phyloP scores from a whole-genome alignment of 2,113 vertebrate species.

The Chascanopsetta lugubris region DNA sequence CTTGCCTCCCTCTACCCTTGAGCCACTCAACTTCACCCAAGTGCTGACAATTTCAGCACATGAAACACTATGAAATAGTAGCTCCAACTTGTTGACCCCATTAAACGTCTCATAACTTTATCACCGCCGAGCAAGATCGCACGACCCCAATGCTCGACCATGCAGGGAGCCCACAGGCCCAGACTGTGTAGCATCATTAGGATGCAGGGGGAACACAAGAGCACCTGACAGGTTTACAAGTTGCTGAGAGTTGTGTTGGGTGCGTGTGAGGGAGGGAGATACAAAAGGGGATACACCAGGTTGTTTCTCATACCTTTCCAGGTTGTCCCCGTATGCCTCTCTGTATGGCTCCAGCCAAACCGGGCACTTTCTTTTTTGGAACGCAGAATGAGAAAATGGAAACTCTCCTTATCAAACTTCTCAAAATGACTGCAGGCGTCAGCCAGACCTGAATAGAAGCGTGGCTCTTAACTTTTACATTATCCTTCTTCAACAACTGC shows the following conservation, averaged over 20 bases:
- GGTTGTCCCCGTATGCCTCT: not conserved
- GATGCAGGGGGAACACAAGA: constrained; percentile 51
- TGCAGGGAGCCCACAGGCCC: constrained; percentile 24
- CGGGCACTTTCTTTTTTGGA: not conserved
- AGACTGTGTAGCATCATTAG: constrained; percentile 36
- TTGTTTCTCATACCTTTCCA: constrained; percentile 37
- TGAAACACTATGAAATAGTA: constrained; percentile 40
- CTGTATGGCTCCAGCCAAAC: not conserved
- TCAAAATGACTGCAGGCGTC: constrained; percentile 45
- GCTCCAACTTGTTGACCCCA: constrained; percentile 46
- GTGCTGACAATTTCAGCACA: constrained; percentile 21
- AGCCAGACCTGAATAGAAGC: constrained; percentile 25
- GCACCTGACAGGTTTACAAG: constrained; percentile 56
- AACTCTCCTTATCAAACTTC: constrained; percentile 12
- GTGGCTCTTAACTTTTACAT: constrained; percentile 49
- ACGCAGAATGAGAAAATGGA: constrained; percentile 7
- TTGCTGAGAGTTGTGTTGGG: constrained; percentile 4
- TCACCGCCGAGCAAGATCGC: constrained; percentile 24
- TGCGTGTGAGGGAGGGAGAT: not conserved
- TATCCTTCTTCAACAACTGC: constrained; percentile 15
- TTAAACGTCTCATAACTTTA: constrained; percentile 62
- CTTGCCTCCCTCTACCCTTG: constrained; percentile 12
- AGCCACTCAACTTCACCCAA: constrained; percentile 42
- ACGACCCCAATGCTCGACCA: constrained; percentile 37
- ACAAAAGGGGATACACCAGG: constrained; percentile 8